Evolutionary conservation across 2,888 invertebrate species (phyloP), one percentile per base, ranked within the genome.

Genomic region (Agrotis exclamationis): DNA sequence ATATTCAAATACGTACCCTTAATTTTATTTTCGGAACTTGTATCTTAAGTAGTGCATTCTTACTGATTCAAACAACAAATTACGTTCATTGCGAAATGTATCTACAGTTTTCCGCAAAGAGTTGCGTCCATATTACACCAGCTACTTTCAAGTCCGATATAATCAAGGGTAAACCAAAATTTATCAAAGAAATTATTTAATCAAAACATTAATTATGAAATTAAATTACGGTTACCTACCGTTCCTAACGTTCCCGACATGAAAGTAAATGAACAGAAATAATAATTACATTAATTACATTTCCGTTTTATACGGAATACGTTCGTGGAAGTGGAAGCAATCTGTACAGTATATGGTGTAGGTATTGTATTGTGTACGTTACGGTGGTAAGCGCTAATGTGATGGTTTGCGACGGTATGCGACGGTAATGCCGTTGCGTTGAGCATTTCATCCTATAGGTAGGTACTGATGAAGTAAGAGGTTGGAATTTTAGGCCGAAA

Each of bases 241-340:
- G 33, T 39, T 39, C 11, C 18, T 47, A 13, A 68, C 70, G 50
- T 69, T 72, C 60, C 64, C 58, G 69, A 71, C 74, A 70, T 72
- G 66, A 64, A 82, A 77, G 67, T 73, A 33, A 76, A 76, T 75
- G 47, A 72, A 74, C 65, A 73, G 59, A 76, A 65, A 69, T 56
- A 58, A 33, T 57, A 33, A 48, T 60, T 18, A 22, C 9, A 28
- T 39, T 68, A 72, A 74, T 78, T 62, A 64, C 54, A 28, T 64
- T 82, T 80, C 82, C 85, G 75, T 76, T 71, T 53, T 56, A 70
- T 67, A 67, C 54, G 76, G 78, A 83, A 85, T 56, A 60, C 7
- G 51, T 54, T 48, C n/a, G 57, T 70, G 70, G 64, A 75, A 80
- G 70, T 79, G 39, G 44, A 76, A 47, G 68, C 48, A 68, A 73